Percentiles rank a stretch among this genome's conserved stretches.
Conservation (phyloP, 1,140 invertebrate species). For the Hyles vespertilio region DNA sequence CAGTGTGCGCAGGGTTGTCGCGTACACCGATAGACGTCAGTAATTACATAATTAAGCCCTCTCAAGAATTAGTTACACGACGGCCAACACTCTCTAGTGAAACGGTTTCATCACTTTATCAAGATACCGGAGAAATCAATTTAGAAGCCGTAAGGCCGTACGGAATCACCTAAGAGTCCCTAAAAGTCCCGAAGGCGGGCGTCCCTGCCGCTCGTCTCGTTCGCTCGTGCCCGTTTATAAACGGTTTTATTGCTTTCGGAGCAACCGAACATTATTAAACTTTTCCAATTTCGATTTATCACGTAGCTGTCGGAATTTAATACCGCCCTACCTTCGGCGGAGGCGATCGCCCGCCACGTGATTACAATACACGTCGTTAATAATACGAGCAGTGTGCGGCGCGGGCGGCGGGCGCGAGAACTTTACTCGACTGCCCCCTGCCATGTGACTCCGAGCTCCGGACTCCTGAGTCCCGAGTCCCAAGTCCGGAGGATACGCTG, state of each 20-base stretch:
- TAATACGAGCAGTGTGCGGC: slow-evolving; percentile 56
- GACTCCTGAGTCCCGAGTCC: too few species aligned
- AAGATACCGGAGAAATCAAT: slow-evolving; percentile 62
- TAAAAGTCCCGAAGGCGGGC: slow-evolving; percentile 69
- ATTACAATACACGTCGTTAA: slow-evolving; percentile 75
- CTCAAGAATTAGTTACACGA: too few species aligned
- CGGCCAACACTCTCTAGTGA: slow-evolving; percentile 14
- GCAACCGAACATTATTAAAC: slow-evolving; percentile 76
- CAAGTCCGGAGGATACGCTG: too few species aligned
- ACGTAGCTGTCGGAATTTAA: slow-evolving; percentile 76
- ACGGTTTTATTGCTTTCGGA: slow-evolving; percentile 76
- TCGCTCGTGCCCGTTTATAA: slow-evolving; percentile 74
- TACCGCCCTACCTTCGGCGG: slow-evolving; percentile 74
- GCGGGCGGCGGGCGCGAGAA: slow-evolving; percentile 6
- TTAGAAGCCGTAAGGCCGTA: slow-evolving; percentile 52
- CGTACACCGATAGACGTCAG: background rate
- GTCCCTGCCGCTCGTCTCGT: slow-evolving; percentile 68
- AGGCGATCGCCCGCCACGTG: slow-evolving; percentile 72
- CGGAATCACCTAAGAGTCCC: slow-evolving; percentile 66
- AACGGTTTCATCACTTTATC: slow-evolving; percentile 53
- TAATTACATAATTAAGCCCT: too few species aligned
- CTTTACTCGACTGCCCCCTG: slow-evolving; percentile 23
- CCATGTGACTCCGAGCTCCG: too few species aligned
- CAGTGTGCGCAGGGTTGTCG: slow-evolving; percentile 23
- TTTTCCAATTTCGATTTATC: slow-evolving; percentile 77